These are phyloP conservation scores for Ectemnius cavifrons DNA, from an alignment of 2,888 invertebrate species.

Conservation along the genomic window DNA sequence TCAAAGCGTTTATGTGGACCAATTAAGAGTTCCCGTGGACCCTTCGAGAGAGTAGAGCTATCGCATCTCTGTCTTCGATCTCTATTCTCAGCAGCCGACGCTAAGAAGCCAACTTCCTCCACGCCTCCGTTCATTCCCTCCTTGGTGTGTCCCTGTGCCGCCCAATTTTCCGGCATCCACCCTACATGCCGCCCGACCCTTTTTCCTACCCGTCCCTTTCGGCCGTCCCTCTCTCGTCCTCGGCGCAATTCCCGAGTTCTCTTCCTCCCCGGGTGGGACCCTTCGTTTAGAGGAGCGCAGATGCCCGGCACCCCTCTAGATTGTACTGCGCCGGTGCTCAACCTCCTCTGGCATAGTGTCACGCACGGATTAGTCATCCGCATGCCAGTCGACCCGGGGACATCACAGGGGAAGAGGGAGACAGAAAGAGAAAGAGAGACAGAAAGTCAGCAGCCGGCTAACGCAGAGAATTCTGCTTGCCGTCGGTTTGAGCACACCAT, in stretches of 20 bases:
- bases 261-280: conserved; percentile 48
- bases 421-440: too few species aligned
- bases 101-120: conserved; percentile 54
- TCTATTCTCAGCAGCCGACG: conserved; percentile 35
- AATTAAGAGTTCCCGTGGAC: conserved; percentile 27
- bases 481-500: conserved; percentile 41
- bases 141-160: conserved; percentile 17
- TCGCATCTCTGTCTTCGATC: conserved; percentile 43
- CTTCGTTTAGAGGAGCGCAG: conserved; percentile 60
- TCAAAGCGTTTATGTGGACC: conserved; percentile 28
- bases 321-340: conserved; percentile 52
- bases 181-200: conserved; percentile 22
- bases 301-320: conserved; percentile 57
- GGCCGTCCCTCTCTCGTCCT: conserved; percentile 15
- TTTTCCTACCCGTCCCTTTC: conserved; percentile 34
- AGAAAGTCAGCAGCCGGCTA: too few species aligned
- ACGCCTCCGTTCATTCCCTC: conserved; percentile 30
- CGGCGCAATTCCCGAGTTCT: conserved; percentile 16
- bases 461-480: background rate
- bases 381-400: background rate
- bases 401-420: too few species aligned
- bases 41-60: conserved; percentile 25
- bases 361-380: conserved; percentile 35
- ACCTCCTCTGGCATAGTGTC: background rate
- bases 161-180: conserved; percentile 43